Evolutionary conservation across 2,888 invertebrate genomes (phyloP).

Genomic region (Eupithecia tripunctaria): DNA sequence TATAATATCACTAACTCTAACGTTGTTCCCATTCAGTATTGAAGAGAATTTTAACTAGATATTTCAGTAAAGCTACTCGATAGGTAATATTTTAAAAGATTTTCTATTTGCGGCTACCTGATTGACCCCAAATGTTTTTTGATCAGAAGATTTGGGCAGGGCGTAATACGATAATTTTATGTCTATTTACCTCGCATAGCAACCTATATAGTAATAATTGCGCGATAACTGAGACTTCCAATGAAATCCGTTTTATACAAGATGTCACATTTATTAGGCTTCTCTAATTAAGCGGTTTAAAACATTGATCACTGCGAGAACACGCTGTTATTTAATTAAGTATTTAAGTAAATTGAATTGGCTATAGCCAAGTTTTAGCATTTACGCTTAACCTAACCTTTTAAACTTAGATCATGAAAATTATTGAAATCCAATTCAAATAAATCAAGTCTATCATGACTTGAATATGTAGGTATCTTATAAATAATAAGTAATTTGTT

Average conservation of each 20-base stretch:
- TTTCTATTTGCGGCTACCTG: conserved; percentile 24
- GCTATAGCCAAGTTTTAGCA: conserved; percentile 47
- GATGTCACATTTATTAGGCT: conserved; percentile 61
- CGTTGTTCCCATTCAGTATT: conserved; percentile 38
- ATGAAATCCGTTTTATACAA: conserved; percentile 63
- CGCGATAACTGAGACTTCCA: conserved; percentile 64
- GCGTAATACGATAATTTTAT: conserved; percentile 37
- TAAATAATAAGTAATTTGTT: not conserved
- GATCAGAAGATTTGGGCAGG: conserved; percentile 28
- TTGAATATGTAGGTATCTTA: conserved; percentile 2
- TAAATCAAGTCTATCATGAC: not conserved
- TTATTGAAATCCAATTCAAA: conserved; percentile 4
- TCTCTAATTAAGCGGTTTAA: conserved; percentile 39
- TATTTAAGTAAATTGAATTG: conserved; percentile 33
- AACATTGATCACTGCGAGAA: conserved; percentile 40
- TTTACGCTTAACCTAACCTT: conserved; percentile 51
- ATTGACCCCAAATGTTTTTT: conserved; percentile 20
- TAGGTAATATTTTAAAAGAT: conserved; percentile 29
- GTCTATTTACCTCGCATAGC: conserved; percentile 46
- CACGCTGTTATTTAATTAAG: conserved; percentile 42
- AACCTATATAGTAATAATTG: conserved; percentile 36
- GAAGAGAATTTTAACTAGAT: conserved; percentile 37
- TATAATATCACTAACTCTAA: conserved; percentile 34
- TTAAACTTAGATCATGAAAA: conserved; percentile 43
- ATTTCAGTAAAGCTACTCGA: conserved; percentile 33